Percentiles rank a stretch among this genome's conserved stretches.
Conservation (phyloP, 2,797 vertebrate genomes). For the Microcaecilia unicolor region DNA sequence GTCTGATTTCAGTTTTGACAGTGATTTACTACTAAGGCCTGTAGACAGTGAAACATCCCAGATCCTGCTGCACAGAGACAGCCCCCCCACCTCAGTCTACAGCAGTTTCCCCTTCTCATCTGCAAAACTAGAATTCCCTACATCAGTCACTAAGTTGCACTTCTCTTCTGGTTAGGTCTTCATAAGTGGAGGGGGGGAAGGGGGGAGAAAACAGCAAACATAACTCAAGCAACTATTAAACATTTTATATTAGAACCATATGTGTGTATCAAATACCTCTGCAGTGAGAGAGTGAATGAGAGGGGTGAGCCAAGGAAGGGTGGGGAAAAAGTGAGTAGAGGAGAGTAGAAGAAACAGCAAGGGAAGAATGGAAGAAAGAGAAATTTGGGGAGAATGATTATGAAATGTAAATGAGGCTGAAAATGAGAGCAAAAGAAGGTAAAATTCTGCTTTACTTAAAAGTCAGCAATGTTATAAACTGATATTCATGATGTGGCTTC, state of each 20-base stretch:
- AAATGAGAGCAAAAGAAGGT: too few relatives aligned
- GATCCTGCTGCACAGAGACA: constrained; percentile 10
- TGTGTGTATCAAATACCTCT: constrained; percentile 34
- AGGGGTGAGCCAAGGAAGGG: constrained; percentile 3
- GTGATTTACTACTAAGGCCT: too few relatives aligned
- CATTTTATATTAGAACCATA: constrained; percentile 42
- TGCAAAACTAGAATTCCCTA: constrained; percentile 21
- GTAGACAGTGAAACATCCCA: constrained; percentile 17
- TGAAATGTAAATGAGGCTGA: too few relatives aligned
- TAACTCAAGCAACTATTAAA: constrained; percentile 40
- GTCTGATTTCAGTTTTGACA: constrained; percentile 27
- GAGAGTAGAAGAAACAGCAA: too few relatives aligned
- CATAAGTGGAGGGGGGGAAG: constrained; percentile 29
- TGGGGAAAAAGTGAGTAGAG: constrained; percentile 12
- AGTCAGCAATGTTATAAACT: too few relatives aligned
- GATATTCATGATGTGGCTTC: too few relatives aligned
- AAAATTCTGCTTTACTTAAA: too few relatives aligned
- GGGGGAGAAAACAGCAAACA: constrained; percentile 29
- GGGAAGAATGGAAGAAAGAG: too few relatives aligned
- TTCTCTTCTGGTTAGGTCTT: constrained; percentile 27
- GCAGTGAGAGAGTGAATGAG: constrained; percentile 14
- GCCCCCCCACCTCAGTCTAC: constrained; percentile 15
- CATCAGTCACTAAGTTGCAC: constrained; percentile 7
- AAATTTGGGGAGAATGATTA: too few relatives aligned
- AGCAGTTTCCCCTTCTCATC: constrained; percentile 9